phyloP scores from a whole-genome alignment of 2,888 invertebrate species.

The Alsophila aescularia region DNA sequence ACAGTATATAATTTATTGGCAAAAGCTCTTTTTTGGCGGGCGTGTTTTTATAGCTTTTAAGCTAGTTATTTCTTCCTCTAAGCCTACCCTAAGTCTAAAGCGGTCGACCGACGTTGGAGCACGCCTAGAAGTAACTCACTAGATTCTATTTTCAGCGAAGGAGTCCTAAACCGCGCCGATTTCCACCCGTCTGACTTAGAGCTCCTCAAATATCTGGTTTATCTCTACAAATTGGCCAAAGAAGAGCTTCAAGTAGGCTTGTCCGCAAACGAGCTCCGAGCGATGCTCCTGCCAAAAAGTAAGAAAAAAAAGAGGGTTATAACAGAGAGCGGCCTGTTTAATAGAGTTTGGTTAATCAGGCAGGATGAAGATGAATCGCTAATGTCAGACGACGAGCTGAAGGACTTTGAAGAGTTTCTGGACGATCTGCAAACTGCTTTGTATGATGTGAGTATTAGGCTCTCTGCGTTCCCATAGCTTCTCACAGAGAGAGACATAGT shows the following conservation, averaged over 20 bases:
- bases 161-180: constrained; percentile 12
- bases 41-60: no score
- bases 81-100: no score
- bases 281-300: constrained; percentile 32
- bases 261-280: not conserved
- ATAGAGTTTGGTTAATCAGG: constrained; percentile 39
- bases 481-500: no score
- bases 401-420: constrained; percentile 44
- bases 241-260: not conserved
- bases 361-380: constrained; percentile 11
- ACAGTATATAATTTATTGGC: no score
- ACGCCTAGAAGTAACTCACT: no score
- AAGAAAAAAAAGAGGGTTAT: constrained; percentile 29
- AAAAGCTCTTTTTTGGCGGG: no score
- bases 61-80: no score
- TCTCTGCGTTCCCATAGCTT: no score
- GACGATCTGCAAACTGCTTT: constrained; percentile 45
- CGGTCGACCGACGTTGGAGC: no score
- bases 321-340: constrained; percentile 34
- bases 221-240: constrained; percentile 47
- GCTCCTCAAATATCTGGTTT: constrained; percentile 55
- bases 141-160: constrained; percentile 49
- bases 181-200: constrained; percentile 57
- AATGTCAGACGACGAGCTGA: constrained; percentile 21
- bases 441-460: constrained; percentile 58